Percentiles rank a stretch among this genome's conserved stretches.
Evolutionary conservation across 2,113 vertebrate genomes (phyloP).

Genomic region (Trachemys scripta): DNA sequence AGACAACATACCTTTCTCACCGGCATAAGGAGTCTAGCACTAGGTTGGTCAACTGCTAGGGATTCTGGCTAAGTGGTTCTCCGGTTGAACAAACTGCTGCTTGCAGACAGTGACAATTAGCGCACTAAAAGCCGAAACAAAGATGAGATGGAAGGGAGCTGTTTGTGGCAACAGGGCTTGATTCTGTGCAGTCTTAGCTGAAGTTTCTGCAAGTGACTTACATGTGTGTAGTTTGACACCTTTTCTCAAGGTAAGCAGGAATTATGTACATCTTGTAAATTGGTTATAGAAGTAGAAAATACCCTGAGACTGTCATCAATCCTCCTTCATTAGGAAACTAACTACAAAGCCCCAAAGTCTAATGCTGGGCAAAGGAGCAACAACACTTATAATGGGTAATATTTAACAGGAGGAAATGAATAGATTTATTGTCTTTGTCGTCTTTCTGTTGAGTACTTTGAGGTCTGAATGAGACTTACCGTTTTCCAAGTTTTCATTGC

Average conservation of each 20-base stretch:
- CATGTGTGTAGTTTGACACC: neutral
- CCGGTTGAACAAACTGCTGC: too few species aligned
- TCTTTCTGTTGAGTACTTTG: neutral
- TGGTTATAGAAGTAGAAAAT: neutral
- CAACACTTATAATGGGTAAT: neutral
- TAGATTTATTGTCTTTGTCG: neutral
- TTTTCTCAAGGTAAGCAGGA: neutral
- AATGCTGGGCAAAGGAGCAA: neutral
- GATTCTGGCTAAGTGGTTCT: too few species aligned
- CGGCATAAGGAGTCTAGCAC: neutral
- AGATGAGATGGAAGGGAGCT: neutral
- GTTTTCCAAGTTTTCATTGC: neutral
- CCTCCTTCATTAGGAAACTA: neutral
- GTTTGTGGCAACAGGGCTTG: neutral
- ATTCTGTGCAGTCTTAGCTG: neutral
- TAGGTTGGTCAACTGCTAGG: too few species aligned
- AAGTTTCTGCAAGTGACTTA: neutral
- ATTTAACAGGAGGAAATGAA: neutral
- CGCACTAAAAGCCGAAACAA: neutral
- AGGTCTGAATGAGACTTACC: neutral
- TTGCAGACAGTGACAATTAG: neutral
- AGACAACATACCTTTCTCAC: rapidly evolving
- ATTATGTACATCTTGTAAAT: neutral
- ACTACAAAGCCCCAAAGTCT: neutral
- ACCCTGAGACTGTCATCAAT: neutral